Evolutionary conservation across 1,140 invertebrate species (phyloP), one percentile per base, ranked within the genome.

Genomic region (Leptopilina boulardi): DNA sequence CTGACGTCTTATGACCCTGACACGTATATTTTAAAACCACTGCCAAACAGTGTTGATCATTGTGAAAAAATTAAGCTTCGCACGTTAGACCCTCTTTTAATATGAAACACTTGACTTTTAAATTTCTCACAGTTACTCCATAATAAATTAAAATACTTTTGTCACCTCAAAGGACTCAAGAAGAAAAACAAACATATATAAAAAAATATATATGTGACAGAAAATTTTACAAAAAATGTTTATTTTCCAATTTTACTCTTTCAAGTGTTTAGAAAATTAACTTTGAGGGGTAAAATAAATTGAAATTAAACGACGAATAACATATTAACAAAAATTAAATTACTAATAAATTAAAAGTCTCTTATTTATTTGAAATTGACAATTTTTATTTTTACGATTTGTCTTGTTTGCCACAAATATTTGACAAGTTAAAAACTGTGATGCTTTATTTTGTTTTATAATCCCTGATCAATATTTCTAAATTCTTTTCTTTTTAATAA

Each of bases 291-390:
- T n/a, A n/a, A n/a, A n/a, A n/a, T n/a, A n/a, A n/a, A n/a, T n/a
- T n/a, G n/a, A n/a, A n/a, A n/a, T n/a, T n/a, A n/a, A n/a, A n/a
- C n/a, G n/a, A n/a, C n/a, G n/a, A n/a, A n/a, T n/a, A n/a, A n/a
- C n/a, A n/a, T n/a, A n/a, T n/a, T n/a, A n/a, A 5, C 26, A 30
- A 30, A 30, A 30, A 30, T 30, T 30, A 30, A 70, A 18, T 75
- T 21, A 42, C 26, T 30, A 71, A 59, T 75, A 80, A 83, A 76
- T n/a, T 82, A 77, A 23, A 21, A 23, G 21, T 15, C 79, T 77
- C 81, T 70, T 78, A 76, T 76, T 41, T 83, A 83, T 78, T 74
- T 83, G 71, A 81, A 83, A 83, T 59, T 83, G 78, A 76, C 81
- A 83, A 83, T 70, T 83, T 83, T 83, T 83, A 73, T 41, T 18